phyloP scores from a whole-genome alignment of 2,797 vertebrate genomes.

The Tapera naevia region DNA sequence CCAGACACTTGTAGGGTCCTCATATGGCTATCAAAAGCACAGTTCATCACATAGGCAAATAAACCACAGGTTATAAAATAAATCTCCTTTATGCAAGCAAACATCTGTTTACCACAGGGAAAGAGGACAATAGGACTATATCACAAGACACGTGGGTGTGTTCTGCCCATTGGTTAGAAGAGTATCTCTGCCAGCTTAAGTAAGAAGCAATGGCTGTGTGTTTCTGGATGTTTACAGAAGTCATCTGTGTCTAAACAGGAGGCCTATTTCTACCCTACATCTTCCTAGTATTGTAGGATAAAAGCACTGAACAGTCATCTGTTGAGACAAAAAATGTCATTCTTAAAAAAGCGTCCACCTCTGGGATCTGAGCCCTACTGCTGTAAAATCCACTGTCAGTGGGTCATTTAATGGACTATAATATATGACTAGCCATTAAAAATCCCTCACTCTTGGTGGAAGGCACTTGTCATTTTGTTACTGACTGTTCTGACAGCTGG shows the following conservation, averaged over 20 bases:
- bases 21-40: neutral
- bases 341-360: neutral
- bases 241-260: neutral
- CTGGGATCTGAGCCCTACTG: neutral
- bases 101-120: neutral
- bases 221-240: neutral
- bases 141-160: neutral
- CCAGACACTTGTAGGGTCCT: neutral
- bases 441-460: neutral
- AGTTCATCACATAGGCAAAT: neutral
- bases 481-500: conserved; percentile 47
- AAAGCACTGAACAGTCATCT: neutral
- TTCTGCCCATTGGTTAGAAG: neutral
- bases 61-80: neutral
- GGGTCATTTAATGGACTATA: neutral
- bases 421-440: neutral
- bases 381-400: neutral
- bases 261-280: neutral
- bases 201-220: neutral
- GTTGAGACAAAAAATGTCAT: neutral
- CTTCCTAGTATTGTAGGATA: neutral
- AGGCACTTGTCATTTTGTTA: neutral
- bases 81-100: conserved; percentile 16
- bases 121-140: neutral
- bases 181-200: neutral